Evolutionary conservation across 2,888 invertebrate genomes (phyloP), one percentile per base, ranked within the genome.

Genomic region (Desoria tigrina): DNA sequence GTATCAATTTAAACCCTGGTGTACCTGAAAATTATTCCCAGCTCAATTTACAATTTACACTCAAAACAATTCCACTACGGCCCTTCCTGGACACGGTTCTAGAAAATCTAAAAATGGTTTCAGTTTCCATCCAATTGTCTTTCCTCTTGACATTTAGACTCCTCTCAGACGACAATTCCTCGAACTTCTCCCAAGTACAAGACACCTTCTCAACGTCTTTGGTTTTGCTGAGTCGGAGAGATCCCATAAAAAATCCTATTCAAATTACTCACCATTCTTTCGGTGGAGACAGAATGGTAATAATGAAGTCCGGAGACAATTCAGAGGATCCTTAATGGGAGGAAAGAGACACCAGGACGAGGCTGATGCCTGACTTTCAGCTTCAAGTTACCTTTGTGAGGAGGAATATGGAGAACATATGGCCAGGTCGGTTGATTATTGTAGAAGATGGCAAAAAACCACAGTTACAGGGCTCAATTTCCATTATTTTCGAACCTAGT

Each of bases 381-480:
- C n/a, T n/a, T n/a, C n/a, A n/a, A n/a, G n/a, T n/a, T n/a, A n/a
- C n/a, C n/a, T n/a, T n/a, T n/a, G n/a, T n/a, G n/a, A 39, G 16
- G 16, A 16, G 16, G 39, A 39, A 16, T 45, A 16, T 21, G 4
- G 6, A 6, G n/a, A 45, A 6, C 45, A 45, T 45, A 45, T 45
- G 45, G 45, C n/a, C 6, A 16, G 32, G 32, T 32, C 45, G 45
- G 45, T 45, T n/a, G n/a, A 9, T 6, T 11, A 11, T 32, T 45
- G 45, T 45, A 45, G 6, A 45, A 45, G 24, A 16, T 7, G 51
- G 24, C 26, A 51, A 51, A 24, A 51, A 24, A 51, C 4, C 51
- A 21, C 23, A 51, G n/a, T n/a, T n/a, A n/a, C n/a, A 26, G 26
- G 51, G 51, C 26, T 51, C 51, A 51, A 51, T 51, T 51, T 49